Evolutionary conservation across 2,888 invertebrate genomes (phyloP).

Genomic region (Perdita meconis): DNA sequence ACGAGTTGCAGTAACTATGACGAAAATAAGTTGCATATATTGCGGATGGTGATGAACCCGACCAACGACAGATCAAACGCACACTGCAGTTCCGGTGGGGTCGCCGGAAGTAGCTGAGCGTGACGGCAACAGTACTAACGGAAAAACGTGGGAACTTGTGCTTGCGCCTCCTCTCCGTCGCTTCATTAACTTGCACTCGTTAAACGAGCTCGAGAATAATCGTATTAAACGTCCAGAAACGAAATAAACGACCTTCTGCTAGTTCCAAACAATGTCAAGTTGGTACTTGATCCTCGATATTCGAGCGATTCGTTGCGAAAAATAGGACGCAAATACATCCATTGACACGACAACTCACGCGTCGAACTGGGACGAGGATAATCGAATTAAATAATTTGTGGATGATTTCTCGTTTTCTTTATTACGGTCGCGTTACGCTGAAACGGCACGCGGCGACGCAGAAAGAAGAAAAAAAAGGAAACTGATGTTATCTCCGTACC

Average conservation of each 20-base stretch:
- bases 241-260: background rate
- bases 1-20: background rate
- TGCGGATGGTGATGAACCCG: constrained; percentile 23
- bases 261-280: background rate
- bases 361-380: constrained; percentile 28
- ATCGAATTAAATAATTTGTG: constrained; percentile 18
- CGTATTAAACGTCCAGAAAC: constrained; percentile 33
- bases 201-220: constrained; percentile 40
- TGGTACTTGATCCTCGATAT: too few relatives aligned
- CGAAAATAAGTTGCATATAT: background rate
- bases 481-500: background rate
- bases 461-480: background rate
- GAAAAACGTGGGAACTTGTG: constrained; percentile 83
- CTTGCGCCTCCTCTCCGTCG: constrained; percentile 19
- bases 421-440: too few relatives aligned
- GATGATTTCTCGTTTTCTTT: background rate
- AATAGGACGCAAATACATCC: background rate
- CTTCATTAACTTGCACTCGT: constrained; percentile 48
- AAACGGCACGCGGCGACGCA: background rate
- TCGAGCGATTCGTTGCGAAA: background rate
- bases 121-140: constrained; percentile 80
- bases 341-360: constrained; percentile 9
- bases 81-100: constrained; percentile 82
- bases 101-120: constrained; percentile 81
- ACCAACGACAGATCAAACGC: constrained; percentile 71